These are phyloP conservation scores for Nasalis larvatus DNA, from an alignment of 2,113 vertebrate species.

Conservation along the genomic window DNA sequence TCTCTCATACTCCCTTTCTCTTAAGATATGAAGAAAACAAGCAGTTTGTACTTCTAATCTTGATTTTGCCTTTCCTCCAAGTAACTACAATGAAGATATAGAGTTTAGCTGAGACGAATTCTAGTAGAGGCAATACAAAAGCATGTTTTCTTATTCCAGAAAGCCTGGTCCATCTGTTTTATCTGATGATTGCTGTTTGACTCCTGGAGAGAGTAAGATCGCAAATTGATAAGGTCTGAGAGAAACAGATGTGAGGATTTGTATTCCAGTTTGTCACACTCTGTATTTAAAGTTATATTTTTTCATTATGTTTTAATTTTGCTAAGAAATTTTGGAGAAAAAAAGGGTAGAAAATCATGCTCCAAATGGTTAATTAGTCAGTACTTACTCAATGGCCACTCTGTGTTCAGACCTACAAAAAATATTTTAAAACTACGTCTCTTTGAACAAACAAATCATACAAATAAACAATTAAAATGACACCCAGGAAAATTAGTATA, in stretches of 20 bases:
- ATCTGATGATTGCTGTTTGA: background rate
- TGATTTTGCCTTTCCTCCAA: background rate
- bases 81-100: background rate
- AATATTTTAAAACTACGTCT: background rate
- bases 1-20: background rate
- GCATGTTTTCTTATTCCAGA: background rate
- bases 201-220: background rate
- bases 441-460: background rate
- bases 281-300: background rate
- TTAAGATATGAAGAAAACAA: background rate
- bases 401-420: background rate
- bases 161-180: background rate
- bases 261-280: background rate
- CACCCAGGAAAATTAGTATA: background rate
- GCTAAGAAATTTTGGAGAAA: background rate
- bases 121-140: background rate
- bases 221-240: background rate
- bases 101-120: background rate
- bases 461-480: background rate
- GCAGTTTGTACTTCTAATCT: background rate
- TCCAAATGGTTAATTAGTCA: conserved; percentile 4
- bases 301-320: background rate
- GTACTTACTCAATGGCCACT: background rate
- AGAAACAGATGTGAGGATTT: background rate
- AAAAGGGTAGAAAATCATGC: background rate